Conservation (phyloP, 2,888 invertebrate species). For the Meghimatium bilineatum region DNA sequence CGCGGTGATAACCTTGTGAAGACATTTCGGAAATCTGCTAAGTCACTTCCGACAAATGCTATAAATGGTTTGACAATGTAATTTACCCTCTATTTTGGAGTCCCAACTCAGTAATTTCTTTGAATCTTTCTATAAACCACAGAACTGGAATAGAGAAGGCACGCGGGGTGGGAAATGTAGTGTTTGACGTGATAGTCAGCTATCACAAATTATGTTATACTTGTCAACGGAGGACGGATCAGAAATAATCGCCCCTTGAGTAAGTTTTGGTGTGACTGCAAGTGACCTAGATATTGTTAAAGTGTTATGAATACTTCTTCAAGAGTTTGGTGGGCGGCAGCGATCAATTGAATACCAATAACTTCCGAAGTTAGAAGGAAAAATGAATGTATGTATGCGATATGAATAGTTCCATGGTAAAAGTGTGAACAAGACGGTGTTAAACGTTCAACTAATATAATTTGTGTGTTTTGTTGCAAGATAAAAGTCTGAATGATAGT, state of each 20-base stretch:
- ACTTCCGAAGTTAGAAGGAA: too few relatives aligned
- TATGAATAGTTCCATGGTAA: too few relatives aligned
- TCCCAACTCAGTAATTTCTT: background rate
- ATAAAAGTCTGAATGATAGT: too few relatives aligned
- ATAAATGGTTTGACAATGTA: background rate
- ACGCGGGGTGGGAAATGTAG: background rate
- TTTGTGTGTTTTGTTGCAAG: too few relatives aligned
- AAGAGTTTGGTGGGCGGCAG: too few relatives aligned
- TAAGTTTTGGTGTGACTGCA: background rate
- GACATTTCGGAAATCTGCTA: background rate
- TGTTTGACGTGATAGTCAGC: background rate
- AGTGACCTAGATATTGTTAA: too few relatives aligned
- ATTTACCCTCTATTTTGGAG: background rate
- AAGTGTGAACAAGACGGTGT: too few relatives aligned
- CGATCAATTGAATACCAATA: too few relatives aligned
- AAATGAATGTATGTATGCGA: too few relatives aligned
- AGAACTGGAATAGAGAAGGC: background rate
- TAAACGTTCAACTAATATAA: too few relatives aligned
- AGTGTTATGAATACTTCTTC: too few relatives aligned
- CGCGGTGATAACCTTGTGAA: background rate
- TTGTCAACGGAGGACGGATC: background rate
- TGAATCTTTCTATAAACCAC: background rate
- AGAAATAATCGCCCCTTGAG: background rate
- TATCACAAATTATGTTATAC: background rate
- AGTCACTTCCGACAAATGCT: background rate